phyloP scores from a whole-genome alignment of 2,888 invertebrate genomes.

The Microplitis manilae region DNA sequence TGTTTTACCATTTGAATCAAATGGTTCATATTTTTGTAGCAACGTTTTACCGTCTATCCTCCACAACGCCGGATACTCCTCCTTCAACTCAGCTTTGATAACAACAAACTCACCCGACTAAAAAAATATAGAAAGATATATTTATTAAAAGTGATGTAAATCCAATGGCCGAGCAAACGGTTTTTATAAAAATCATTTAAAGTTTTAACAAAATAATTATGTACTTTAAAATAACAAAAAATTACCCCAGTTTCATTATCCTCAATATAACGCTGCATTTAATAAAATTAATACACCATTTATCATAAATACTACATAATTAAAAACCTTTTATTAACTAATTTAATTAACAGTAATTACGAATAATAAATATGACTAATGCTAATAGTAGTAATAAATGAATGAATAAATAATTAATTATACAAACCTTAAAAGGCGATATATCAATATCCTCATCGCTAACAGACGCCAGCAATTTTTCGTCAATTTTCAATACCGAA shows the following conservation, averaged over 20 bases:
- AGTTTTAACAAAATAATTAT: not conserved
- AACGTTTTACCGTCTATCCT: conserved; percentile 89
- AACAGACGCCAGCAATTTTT: conserved; percentile 64
- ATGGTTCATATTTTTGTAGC: conserved; percentile 87
- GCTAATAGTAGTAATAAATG: conserved; percentile 26
- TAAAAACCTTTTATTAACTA: not conserved
- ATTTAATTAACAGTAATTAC: not conserved
- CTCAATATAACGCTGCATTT: conserved; percentile 61
- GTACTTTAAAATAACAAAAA: conserved; percentile 30
- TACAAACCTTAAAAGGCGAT: conserved; percentile 67
- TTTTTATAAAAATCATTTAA: not conserved
- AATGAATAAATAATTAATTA: not conserved
- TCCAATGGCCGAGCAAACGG: conserved; percentile 11
- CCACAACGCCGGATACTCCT: conserved; percentile 92
- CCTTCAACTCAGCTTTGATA: conserved; percentile 84
- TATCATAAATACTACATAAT: conserved; percentile 9
- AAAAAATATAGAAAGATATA: conserved; percentile 58
- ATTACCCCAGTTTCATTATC: conserved; percentile 63
- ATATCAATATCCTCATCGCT: conserved; percentile 69
- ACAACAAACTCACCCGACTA: conserved; percentile 93
- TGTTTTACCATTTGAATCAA: conserved; percentile 85
- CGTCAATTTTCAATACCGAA: conserved; percentile 62
- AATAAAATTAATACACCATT: conserved; percentile 44
- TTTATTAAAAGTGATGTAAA: conserved; percentile 9
- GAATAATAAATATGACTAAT: not conserved